Conservation (phyloP, 2,113 vertebrate genomes). For the Sula dactylatra region DNA sequence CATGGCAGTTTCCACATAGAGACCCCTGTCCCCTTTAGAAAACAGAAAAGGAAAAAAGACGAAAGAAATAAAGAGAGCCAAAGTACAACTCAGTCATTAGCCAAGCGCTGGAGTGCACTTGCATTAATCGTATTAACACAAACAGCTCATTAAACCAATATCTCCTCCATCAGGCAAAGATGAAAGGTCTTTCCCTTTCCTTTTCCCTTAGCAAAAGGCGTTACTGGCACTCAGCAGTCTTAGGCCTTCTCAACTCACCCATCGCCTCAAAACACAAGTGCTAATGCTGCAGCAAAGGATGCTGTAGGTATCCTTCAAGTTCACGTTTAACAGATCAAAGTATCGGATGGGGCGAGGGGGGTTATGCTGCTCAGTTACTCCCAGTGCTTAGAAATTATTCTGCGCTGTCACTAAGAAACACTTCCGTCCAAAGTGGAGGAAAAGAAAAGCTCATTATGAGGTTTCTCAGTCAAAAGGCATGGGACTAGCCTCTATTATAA, state of each 20-base stretch:
- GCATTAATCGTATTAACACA: neutral
- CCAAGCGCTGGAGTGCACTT: neutral
- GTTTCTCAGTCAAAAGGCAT: neutral
- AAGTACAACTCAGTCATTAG: neutral
- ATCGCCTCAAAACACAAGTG: neutral
- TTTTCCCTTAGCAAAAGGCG: neutral
- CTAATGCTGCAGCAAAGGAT: neutral
- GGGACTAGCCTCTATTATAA: neutral
- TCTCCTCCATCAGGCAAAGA: neutral
- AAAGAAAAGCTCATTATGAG: neutral
- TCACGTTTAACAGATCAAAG: neutral
- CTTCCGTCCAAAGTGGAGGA: neutral
- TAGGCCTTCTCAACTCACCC: neutral
- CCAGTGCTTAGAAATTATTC: neutral
- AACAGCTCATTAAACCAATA: neutral
- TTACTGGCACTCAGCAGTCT: neutral
- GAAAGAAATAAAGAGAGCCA: neutral
- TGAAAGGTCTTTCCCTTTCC: neutral
- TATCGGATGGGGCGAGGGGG: rapidly evolving
- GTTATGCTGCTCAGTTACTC: neutral
- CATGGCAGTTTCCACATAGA: neutral
- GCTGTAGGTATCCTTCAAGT: neutral
- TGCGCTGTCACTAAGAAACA: neutral
- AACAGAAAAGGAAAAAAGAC: neutral
- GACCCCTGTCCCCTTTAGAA: neutral